These are phyloP conservation scores for Mesochorus sp. DNA, from an alignment of 2,888 invertebrate species.

Conservation along the genomic window DNA sequence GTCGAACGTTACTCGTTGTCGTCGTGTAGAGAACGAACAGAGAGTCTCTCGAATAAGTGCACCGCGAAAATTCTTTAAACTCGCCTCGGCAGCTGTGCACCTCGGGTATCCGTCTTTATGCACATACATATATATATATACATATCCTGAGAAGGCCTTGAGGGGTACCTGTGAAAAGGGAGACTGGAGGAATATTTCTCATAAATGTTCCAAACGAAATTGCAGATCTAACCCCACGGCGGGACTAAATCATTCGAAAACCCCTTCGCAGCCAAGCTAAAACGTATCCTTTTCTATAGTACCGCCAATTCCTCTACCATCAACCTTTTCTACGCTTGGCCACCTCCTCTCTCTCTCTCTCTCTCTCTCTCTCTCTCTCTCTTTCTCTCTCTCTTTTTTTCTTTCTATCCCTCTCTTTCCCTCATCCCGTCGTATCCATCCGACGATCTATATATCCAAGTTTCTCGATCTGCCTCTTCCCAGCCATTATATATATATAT, in stretches of 20 bases:
- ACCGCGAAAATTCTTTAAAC: conserved; percentile 78
- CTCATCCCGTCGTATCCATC: conserved; percentile 47
- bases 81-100: conserved; percentile 66
- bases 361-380: neutral
- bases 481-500: no score
- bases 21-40: neutral
- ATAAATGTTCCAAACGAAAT: conserved; percentile 81
- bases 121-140: neutral
- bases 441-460: conserved; percentile 52
- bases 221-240: conserved; percentile 80
- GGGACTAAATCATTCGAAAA: conserved; percentile 79
- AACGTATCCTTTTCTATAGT: conserved; percentile 56
- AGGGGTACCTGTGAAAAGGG: conserved; percentile 66
- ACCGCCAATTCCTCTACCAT: conserved; percentile 35
- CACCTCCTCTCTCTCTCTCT: conserved; percentile 32
- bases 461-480: conserved; percentile 46
- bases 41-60: conserved; percentile 45
- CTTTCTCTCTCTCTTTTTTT: conserved; percentile 20
- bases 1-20: neutral
- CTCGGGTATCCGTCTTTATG: conserved; percentile 19
- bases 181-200: conserved; percentile 77
- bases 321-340: conserved; percentile 48
- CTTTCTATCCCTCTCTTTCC: conserved; percentile 37
- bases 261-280: conserved; percentile 64
- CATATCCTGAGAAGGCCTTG: neutral